Evolutionary conservation across 2,113 vertebrate species (phyloP), one percentile per base, ranked within the genome.

Genomic region (Heterotilapia buettikoferi): DNA sequence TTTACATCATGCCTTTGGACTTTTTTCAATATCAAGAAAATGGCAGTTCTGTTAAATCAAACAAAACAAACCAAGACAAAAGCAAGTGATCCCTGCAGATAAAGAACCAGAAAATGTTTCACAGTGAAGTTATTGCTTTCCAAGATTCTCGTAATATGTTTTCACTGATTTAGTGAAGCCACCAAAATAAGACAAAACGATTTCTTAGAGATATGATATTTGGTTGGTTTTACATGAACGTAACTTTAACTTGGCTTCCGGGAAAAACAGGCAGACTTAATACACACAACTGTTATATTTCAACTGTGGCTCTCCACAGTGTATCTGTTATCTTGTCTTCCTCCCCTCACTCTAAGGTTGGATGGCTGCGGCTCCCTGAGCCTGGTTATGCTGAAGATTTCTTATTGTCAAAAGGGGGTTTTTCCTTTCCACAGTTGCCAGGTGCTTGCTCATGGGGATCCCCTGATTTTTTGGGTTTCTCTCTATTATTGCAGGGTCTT

Each of bases 371-470:
- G 6, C 11, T 38, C 63, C 33, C 63, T 68, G 33, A 68, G 19
- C 63, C 63, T 68, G 33, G 19, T 68, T 68, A 12, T 68, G 19
- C 6, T 68, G 63, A 38, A 21, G 33, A 38, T 68, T 38, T 68
- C 61, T 8, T 66, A n/a, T 13, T 21, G 19, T 66, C 18, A 13
- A 66, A 66, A 66, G 19, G 31, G 2, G 0, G 1, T 3, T 38
- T 66, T 38, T 38, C 0, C 10, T 38, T 66, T 38, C 31, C 19
- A 0, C 33, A 38, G 61, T 38, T 11, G 1, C 61, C 61, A 66
- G 33, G 10, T 3, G 19, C 6, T 38, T 13, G 19, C 11, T 38
- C 33, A 38, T 38, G 19, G 19, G 33, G 63, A 68, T 38, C 33
- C 11, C 18, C 19, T 68, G 1, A 68, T 21, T 68, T 38, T 66